Conservation (phyloP, 1,140 invertebrate genomes). For the Littorina saxatilis region DNA sequence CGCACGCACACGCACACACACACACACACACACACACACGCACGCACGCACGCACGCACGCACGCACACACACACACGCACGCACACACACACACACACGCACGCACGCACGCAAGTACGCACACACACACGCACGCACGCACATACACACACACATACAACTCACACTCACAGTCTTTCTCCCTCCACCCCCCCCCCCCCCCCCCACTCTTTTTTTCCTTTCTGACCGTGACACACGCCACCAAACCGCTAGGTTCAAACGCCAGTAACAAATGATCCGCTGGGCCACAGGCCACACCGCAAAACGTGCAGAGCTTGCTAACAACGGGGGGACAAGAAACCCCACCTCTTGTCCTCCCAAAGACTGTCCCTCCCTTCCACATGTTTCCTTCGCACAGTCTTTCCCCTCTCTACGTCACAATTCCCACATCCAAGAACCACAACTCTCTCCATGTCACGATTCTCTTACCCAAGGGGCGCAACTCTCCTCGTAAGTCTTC, state of each 20-base stretch:
- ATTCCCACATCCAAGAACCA: too few relatives aligned
- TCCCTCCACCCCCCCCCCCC: neutral
- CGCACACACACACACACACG: neutral
- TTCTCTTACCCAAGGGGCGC: neutral
- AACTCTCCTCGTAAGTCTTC: slow-evolving; percentile 20
- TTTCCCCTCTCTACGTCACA: too few relatives aligned
- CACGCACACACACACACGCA: too few relatives aligned
- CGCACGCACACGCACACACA: too few relatives aligned
- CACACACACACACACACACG: too few relatives aligned
- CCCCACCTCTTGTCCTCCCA: neutral
- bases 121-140: slow-evolving; percentile 5
- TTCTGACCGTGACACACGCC: neutral
- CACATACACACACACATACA: slow-evolving; percentile 30
- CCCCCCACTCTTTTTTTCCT: too few relatives aligned
- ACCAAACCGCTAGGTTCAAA: neutral
- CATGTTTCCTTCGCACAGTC: slow-evolving; percentile 26
- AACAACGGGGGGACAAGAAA: slow-evolving; percentile 15
- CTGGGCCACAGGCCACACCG: neutral
- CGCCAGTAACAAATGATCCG: slow-evolving; percentile 16
- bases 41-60: too few relatives aligned
- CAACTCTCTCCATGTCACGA: too few relatives aligned
- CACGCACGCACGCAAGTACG: neutral
- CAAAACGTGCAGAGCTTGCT: slow-evolving; percentile 23
- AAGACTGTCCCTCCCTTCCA: neutral
- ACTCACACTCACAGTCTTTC: too few relatives aligned